Conservation (phyloP, 2,797 vertebrate genomes). For the Hypotaenidia okinawae region DNA sequence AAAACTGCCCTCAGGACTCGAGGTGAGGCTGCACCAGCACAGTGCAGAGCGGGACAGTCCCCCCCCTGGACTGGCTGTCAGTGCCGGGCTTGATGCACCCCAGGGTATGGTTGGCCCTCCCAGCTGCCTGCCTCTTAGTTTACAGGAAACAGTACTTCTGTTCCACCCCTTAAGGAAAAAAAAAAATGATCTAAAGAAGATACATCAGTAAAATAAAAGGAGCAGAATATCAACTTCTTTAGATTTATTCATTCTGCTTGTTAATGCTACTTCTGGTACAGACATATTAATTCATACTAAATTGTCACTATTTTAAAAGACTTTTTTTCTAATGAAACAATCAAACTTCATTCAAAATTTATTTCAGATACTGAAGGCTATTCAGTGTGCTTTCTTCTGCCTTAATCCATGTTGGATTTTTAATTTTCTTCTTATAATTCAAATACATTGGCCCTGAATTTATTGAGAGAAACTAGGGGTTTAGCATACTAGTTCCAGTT, state of each 20-base stretch:
- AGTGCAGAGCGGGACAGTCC: too few relatives aligned
- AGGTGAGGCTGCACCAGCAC: too few relatives aligned
- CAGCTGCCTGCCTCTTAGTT: background rate
- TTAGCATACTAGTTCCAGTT: background rate
- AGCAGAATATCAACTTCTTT: background rate
- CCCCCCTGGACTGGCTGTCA: too few relatives aligned
- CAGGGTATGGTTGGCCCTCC: too few relatives aligned
- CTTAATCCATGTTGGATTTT: background rate
- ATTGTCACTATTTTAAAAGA: background rate
- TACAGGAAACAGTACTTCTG: background rate
- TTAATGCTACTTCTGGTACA: too few relatives aligned
- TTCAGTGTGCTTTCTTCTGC: background rate
- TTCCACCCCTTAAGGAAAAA: background rate
- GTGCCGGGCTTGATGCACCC: too few relatives aligned
- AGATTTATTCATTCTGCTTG: too few relatives aligned
- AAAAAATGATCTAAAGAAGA: background rate
- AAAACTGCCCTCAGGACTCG: too few relatives aligned
- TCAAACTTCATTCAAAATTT: background rate
- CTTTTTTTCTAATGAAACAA: background rate
- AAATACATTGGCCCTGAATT: background rate
- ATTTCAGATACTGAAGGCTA: background rate
- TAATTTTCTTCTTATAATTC: background rate
- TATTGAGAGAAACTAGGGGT: background rate
- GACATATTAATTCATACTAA: too few relatives aligned
- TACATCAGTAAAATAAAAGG: background rate